phyloP scores from a whole-genome alignment of 2,797 vertebrate species.

The Alcedo quadribrachys region DNA sequence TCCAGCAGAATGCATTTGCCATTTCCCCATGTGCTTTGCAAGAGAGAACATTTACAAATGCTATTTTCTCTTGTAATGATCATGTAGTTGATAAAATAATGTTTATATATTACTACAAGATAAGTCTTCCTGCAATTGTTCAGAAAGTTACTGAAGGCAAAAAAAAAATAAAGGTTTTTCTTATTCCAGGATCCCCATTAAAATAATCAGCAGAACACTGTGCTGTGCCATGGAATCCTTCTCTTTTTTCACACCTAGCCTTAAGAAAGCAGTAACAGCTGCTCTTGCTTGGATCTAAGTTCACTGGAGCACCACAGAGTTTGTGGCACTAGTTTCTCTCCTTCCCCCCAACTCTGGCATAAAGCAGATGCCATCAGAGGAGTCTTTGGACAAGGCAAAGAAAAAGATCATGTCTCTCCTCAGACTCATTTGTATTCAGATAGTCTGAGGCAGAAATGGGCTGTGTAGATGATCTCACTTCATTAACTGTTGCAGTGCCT shows the following conservation, averaged over 20 bases:
- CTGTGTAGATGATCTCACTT: not conserved
- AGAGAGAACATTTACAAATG: slow-evolving; percentile 27
- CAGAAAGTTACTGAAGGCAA: not conserved
- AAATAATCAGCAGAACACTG: not conserved
- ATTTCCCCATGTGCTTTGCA: not conserved
- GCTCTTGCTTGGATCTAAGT: not conserved
- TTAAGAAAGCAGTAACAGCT: not conserved
- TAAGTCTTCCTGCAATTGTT: not conserved
- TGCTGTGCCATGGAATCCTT: not conserved
- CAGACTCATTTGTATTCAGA: not conserved
- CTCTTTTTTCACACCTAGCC: not conserved
- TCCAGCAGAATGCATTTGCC: not conserved
- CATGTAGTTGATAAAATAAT: not conserved
- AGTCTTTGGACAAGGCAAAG: not conserved
- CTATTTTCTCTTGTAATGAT: not conserved
- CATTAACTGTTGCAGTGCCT: not conserved
- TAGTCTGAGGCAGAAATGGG: not conserved
- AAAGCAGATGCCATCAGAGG: not conserved
- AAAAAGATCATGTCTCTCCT: not conserved
- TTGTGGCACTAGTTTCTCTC: not conserved
- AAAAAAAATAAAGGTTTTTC: not conserved
- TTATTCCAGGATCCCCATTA: not conserved
- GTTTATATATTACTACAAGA: not conserved
- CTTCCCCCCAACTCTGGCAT: not conserved
- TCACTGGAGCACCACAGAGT: not conserved